These are phyloP conservation scores for Motacilla alba DNA, from an alignment of 2,113 vertebrate species.

Conservation along the genomic window DNA sequence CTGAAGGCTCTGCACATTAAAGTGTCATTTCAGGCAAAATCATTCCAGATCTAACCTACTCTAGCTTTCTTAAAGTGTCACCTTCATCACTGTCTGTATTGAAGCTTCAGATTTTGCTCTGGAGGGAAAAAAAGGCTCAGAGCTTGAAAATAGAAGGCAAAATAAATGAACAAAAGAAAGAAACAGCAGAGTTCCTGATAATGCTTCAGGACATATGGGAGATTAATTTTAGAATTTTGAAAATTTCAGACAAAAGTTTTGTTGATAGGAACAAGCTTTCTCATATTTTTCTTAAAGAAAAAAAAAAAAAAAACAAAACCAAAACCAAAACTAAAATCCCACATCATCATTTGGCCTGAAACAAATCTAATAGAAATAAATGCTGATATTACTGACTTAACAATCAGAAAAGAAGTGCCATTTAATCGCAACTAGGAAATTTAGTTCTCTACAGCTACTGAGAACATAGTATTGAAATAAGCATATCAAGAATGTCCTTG, in stretches of 20 bases:
- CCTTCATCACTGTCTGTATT: constrained; percentile 51
- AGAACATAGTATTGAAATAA: not conserved
- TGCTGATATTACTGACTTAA: not conserved
- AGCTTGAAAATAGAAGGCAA: not conserved
- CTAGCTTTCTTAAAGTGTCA: constrained; percentile 28
- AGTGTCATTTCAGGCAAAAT: constrained; percentile 8
- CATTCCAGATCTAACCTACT: not conserved
- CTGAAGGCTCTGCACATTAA: constrained; percentile 6
- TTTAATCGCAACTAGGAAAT: not conserved
- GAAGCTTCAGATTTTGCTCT: not conserved
- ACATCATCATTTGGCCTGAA: not conserved
- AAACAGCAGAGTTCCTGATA: not conserved
- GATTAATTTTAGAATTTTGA: not conserved
- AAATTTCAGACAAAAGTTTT: not conserved
- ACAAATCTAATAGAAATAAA: constrained; percentile 26
- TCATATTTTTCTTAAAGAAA: not conserved
- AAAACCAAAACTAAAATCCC: too few relatives aligned
- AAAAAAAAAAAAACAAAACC: too few relatives aligned
- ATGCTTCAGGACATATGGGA: not conserved
- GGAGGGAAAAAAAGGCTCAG: not conserved
- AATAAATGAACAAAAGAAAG: not conserved
- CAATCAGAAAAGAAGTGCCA: not conserved
- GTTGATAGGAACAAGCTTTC: not conserved
- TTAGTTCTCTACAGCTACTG: not conserved
- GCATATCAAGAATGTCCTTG: not conserved